phyloP scores from a whole-genome alignment of 2,797 vertebrate genomes.

The Phalloptychus januarius region DNA sequence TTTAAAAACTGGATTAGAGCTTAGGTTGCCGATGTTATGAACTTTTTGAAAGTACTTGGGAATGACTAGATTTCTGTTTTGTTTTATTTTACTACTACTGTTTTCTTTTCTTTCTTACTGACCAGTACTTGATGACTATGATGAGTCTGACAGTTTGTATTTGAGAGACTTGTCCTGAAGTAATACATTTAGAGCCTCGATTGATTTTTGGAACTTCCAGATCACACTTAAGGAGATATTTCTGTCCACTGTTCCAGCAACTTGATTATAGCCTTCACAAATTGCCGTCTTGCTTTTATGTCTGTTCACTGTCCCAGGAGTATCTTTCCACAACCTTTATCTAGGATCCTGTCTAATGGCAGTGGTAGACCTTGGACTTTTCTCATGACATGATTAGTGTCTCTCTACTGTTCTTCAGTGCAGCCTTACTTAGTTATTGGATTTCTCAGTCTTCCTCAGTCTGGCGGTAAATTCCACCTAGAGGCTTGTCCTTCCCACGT shows the following conservation, averaged over 20 bases:
- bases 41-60: neutral
- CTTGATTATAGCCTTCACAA: neutral
- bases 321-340: neutral
- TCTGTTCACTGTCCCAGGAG: neutral
- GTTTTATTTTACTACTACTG: too few species aligned
- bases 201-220: neutral
- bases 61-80: neutral
- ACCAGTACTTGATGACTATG: neutral
- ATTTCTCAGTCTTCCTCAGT: neutral
- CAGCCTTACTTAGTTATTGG: neutral
- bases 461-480: neutral
- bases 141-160: neutral
- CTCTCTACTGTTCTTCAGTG: neutral
- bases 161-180: neutral
- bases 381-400: neutral
- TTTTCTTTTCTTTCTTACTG: too few species aligned
- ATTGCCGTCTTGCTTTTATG: neutral
- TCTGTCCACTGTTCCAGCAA: neutral
- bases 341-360: neutral
- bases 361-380: neutral
- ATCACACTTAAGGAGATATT: neutral
- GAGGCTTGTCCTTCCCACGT: neutral
- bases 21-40: neutral
- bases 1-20: neutral
- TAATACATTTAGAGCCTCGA: neutral